These are phyloP conservation scores for Steinernema carpocapsae DNA, from an alignment of 2,888 invertebrate species.

Conservation along the genomic window DNA sequence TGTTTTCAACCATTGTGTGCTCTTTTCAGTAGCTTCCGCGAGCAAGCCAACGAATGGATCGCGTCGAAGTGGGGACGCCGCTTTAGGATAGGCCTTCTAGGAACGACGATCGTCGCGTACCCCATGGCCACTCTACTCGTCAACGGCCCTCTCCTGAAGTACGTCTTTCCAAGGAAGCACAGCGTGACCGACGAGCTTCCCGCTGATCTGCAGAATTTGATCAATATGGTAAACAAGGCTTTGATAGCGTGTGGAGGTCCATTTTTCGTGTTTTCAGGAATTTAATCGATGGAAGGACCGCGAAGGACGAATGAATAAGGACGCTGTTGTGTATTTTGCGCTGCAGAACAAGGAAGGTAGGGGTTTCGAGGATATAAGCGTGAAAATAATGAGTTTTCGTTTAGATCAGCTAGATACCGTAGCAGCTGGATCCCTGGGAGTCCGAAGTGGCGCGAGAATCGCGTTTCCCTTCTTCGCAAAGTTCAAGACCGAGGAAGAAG, in stretches of 20 bases:
- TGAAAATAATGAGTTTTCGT: neutral
- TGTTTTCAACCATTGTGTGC: neutral
- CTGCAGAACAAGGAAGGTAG: constrained; percentile 43
- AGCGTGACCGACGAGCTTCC: constrained; percentile 39
- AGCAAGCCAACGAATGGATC: constrained; percentile 42
- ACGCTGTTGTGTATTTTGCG: constrained; percentile 51
- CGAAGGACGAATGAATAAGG: constrained; percentile 52
- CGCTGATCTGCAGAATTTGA: constrained; percentile 39
- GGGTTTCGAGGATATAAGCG: constrained; percentile 1
- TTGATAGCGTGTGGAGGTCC: neutral
- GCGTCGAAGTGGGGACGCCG: constrained; percentile 52
- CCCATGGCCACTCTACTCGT: constrained; percentile 55
- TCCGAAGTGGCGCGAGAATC: constrained; percentile 57
- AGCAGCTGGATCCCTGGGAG: constrained; percentile 56
- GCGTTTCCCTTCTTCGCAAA: constrained; percentile 58
- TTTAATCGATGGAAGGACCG: constrained; percentile 53
- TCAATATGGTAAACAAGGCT: constrained; percentile 38
- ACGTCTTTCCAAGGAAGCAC: constrained; percentile 51
- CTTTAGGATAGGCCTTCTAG: constrained; percentile 57
- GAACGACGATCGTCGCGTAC: constrained; percentile 57
- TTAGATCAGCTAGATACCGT: constrained; percentile 57
- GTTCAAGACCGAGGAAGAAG: constrained; percentile 55
- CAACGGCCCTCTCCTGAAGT: constrained; percentile 62
- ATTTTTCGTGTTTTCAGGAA: constrained; percentile 45
- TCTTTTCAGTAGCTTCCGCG: constrained; percentile 28